Evolutionary conservation across 2,797 vertebrate species (phyloP).

Genomic region (Melanotaenia maccullochi): DNA sequence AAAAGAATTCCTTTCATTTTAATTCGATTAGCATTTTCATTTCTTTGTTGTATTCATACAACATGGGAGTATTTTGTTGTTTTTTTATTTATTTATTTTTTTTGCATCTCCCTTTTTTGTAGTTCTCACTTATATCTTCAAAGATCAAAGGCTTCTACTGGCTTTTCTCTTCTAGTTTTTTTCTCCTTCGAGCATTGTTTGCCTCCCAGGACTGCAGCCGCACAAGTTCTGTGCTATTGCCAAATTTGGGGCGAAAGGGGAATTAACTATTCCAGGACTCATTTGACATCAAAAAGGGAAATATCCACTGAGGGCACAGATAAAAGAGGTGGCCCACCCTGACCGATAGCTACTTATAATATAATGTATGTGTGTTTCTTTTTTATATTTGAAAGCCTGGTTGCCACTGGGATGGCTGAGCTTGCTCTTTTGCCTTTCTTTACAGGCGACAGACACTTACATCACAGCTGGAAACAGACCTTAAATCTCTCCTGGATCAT

Average conservation of each 20-base stretch:
- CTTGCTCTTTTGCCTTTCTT: background rate
- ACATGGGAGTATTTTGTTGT: slow-evolving; percentile 50
- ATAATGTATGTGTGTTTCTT: slow-evolving; percentile 19
- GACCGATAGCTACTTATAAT: slow-evolving; percentile 45
- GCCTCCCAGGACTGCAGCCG: slow-evolving; percentile 79
- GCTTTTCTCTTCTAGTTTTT: slow-evolving; percentile 78
- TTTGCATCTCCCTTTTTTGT: slow-evolving; percentile 41
- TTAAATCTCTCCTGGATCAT: background rate
- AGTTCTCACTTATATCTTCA: slow-evolving; percentile 75
- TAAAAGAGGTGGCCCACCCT: slow-evolving; percentile 65
- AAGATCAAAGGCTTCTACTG: slow-evolving; percentile 82
- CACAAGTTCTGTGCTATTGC: slow-evolving; percentile 69
- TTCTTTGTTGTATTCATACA: slow-evolving; percentile 72
- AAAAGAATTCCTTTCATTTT: slow-evolving; percentile 58
- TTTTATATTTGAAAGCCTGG: slow-evolving; percentile 17
- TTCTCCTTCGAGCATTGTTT: slow-evolving; percentile 80
- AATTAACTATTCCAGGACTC: slow-evolving; percentile 78
- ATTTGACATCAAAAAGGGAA: slow-evolving; percentile 78
- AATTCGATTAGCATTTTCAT: slow-evolving; percentile 81
- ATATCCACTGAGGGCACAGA: slow-evolving; percentile 66
- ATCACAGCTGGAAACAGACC: background rate
- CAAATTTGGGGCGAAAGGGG: slow-evolving; percentile 68
- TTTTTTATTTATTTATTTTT: background rate
- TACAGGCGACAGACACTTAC: background rate
- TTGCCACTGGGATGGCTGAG: background rate